Evolutionary conservation across 1,140 invertebrate species (phyloP), one percentile per base, ranked within the genome.

Genomic region (Listronotus bonariensis): DNA sequence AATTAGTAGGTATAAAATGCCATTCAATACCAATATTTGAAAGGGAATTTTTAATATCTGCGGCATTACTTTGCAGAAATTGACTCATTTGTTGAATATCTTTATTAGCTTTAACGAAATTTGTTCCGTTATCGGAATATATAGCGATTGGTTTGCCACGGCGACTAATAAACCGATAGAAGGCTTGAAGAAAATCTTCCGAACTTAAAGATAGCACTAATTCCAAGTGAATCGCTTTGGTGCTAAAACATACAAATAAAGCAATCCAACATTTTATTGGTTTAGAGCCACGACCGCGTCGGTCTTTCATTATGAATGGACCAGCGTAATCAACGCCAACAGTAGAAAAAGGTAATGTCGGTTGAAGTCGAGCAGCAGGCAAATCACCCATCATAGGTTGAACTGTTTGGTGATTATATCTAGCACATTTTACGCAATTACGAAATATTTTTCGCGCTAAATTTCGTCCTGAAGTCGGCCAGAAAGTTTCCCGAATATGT

Each of bases 1-100:
- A 60, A 55, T 42, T 14, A 34, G 80, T 75, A 0, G 80, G 79
- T 58, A 77, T 79, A 58, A 81, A 80, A n/a, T 77, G 52, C 78
- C 79, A 82, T 26, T 68, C 49, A 7, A 80, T 76, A 26, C n/a
- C 42, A 45, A 71, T 64, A 6, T 45, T 45, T 6, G 8, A 8
- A 14, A 45, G 17, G 2, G n/a, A 45, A 45, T 17, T 11, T 45
- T 8, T 45, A 20, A n/a, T 20, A 11, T 1, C 10, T 15, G 8
- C 1, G 18, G 8, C 10, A 20, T 17, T 45, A n/a, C 6, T 8
- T 9, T 15, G 18, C 5, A 8, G 2, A 11, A 45, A n/a, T 17
- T 15, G n/a, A 45, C 6, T 6, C 9, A 18, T 46, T 3, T 32
- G 17, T 52, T 32, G n/a, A 15, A 8, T 17, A 5, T 14, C 10